Conservation (phyloP, 2,888 invertebrate species). For the Drosophila algonquin region DNA sequence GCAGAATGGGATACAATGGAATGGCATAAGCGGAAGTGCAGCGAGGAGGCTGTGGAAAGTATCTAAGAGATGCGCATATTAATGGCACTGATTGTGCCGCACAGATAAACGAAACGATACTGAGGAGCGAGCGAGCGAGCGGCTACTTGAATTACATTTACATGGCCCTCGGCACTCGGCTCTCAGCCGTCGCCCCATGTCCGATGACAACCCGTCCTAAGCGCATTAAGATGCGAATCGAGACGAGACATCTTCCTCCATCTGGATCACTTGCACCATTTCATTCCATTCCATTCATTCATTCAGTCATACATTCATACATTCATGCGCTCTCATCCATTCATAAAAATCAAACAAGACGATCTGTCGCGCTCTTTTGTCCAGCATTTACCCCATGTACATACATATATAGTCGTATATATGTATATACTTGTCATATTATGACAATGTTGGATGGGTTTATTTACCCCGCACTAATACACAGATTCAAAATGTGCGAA, state of each 20-base stretch:
- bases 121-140: slow-evolving; percentile 10
- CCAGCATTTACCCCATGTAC: slow-evolving; percentile 47
- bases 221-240: slow-evolving; percentile 61
- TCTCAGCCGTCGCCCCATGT: too few species aligned
- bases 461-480: slow-evolving; percentile 54
- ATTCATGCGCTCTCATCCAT: slow-evolving; percentile 45
- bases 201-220: slow-evolving; percentile 44
- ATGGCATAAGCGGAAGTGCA: slow-evolving; percentile 51
- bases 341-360: slow-evolving; percentile 54
- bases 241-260: slow-evolving; percentile 5
- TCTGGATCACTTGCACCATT: background rate
- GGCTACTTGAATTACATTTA: slow-evolving; percentile 70
- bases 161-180: slow-evolving; percentile 12
- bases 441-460: slow-evolving; percentile 50
- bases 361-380: slow-evolving; percentile 45
- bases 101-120: slow-evolving; percentile 43
- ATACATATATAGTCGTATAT: background rate
- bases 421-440: slow-evolving; percentile 35
- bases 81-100: slow-evolving; percentile 68
- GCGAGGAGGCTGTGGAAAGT: slow-evolving; percentile 23
- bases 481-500: slow-evolving; percentile 53
- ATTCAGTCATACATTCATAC: slow-evolving; percentile 3
- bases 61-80: slow-evolving; percentile 65
- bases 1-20: slow-evolving; percentile 5
- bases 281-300: slow-evolving; percentile 20